Conservation (phyloP, 2,888 invertebrate species). For the Leucoptera coffeella region DNA sequence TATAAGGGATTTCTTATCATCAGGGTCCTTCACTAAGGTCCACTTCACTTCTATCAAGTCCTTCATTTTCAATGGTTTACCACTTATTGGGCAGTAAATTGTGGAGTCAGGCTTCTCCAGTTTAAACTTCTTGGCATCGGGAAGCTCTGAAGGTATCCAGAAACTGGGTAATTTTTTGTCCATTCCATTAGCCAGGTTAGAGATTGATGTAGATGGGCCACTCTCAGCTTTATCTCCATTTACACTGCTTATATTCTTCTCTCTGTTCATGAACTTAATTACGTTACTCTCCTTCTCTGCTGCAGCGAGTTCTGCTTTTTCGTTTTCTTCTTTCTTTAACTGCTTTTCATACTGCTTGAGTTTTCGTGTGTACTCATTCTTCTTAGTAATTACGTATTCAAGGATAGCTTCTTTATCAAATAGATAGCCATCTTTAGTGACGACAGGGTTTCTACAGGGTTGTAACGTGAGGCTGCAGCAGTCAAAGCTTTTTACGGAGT, state of each 20-base stretch:
- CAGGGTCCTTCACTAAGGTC: conserved; percentile 82
- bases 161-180: conserved; percentile 87
- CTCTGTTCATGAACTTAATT: conserved; percentile 74
- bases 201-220: conserved; percentile 40
- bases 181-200: conserved; percentile 72
- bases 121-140: conserved; percentile 68
- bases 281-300: conserved; percentile 72
- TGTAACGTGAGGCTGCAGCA: conserved; percentile 96
- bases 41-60: conserved; percentile 92
- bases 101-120: conserved; percentile 32
- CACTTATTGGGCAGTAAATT: conserved; percentile 38
- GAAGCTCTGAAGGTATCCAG: conserved; percentile 93
- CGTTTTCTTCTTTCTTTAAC: conserved; percentile 67
- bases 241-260: conserved; percentile 65
- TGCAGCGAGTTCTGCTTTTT: conserved; percentile 61
- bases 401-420: conserved; percentile 97
- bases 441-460: conserved; percentile 89
- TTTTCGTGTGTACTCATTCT: conserved; percentile 83
- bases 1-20: conserved; percentile 80
- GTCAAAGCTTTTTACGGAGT: conserved; percentile 89
- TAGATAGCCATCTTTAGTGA: conserved; percentile 79
- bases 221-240: conserved; percentile 10
- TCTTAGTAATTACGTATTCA: conserved; percentile 91
- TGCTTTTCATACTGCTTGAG: conserved; percentile 90
- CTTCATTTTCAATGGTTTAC: conserved; percentile 80